Conservation (phyloP, 2,113 vertebrate genomes). For the Pterocles gutturalis region DNA sequence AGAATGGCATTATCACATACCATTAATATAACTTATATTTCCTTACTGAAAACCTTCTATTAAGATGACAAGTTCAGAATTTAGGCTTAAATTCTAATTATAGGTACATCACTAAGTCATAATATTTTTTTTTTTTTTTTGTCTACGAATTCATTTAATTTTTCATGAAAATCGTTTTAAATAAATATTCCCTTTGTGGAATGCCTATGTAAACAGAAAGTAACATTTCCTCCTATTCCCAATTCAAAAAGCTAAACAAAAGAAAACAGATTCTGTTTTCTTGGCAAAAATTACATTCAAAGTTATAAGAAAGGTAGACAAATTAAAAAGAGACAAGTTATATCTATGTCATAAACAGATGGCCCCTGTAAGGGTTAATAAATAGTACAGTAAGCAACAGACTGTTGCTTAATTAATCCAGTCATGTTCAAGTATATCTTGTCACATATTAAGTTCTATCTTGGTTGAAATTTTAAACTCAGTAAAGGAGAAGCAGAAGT, state of each 20-base stretch:
- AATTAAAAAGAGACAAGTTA: slow-evolving; percentile 45
- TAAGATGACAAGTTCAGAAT: neutral
- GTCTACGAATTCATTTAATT: neutral
- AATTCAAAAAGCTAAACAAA: neutral
- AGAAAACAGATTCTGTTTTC: neutral
- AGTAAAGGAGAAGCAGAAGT: neutral
- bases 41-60: slow-evolving; percentile 41
- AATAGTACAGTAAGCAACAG: neutral
- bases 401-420: neutral
- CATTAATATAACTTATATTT: neutral
- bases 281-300: slow-evolving; percentile 8
- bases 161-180: neutral
- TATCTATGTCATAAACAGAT: slow-evolving; percentile 4
- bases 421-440: neutral
- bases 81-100: slow-evolving; percentile 35
- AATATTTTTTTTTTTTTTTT: neutral
- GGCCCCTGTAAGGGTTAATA: neutral
- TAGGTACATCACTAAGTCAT: slow-evolving; percentile 2
- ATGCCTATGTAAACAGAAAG: neutral
- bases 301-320: neutral
- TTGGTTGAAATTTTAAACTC: neutral
- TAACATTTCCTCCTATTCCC: neutral
- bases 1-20: neutral
- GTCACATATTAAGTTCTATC: neutral
- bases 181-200: neutral